phyloP scores from a whole-genome alignment of 1,140 invertebrate genomes.

The Wiebesia pumilae region DNA sequence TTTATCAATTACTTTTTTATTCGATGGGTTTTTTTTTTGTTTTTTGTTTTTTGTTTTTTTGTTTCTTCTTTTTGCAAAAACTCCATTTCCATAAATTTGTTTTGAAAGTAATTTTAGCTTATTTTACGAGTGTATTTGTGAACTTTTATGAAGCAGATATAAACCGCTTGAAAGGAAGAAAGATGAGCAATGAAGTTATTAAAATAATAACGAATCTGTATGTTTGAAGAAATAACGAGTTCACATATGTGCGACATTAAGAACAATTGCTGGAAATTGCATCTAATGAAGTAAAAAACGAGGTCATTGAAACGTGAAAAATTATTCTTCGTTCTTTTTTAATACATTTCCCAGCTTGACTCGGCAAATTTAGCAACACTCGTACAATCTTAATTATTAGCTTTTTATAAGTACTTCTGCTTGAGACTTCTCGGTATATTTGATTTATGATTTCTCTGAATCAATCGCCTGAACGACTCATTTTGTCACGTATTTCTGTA shows the following conservation, averaged over 20 bases:
- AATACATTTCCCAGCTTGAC: slow-evolving; percentile 36
- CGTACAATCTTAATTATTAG: slow-evolving; percentile 17
- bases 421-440: neutral
- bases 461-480: neutral
- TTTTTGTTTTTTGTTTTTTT: no score
- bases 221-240: neutral
- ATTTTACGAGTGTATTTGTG: no score
- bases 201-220: slow-evolving; percentile 10
- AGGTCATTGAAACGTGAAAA: slow-evolving; percentile 32
- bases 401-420: neutral
- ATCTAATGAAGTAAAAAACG: slow-evolving; percentile 35
- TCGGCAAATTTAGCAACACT: slow-evolving; percentile 32
- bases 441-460: slow-evolving; percentile 13
- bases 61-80: no score
- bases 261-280: slow-evolving; percentile 46
- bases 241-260: slow-evolving; percentile 24
- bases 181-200: neutral
- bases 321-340: slow-evolving; percentile 29
- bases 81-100: no score
- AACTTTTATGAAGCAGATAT: no score
- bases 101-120: no score
- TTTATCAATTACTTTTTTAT: no score
- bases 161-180: neutral
- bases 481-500: neutral
- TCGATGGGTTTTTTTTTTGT: no score